Percentiles rank a stretch among this genome's conserved stretches.
phyloP scores from a whole-genome alignment of 2,113 vertebrate species.

The Phylloscopus trochilus region DNA sequence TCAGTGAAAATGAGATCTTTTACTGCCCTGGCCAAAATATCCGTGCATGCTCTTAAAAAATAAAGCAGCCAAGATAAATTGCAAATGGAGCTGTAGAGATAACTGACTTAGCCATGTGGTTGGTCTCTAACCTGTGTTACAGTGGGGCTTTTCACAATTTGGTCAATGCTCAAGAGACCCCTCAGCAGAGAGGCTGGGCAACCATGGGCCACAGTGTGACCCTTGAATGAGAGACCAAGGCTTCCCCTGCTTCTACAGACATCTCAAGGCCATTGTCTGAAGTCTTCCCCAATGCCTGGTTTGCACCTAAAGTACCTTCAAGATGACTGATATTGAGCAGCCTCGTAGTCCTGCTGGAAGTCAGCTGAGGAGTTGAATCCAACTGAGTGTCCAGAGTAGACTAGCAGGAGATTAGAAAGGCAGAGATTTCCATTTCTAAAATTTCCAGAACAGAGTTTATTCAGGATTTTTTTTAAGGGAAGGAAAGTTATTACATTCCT shows the following conservation, averaged over 20 bases:
- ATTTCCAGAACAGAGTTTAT: background rate
- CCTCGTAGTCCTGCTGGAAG: background rate
- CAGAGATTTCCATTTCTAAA: background rate
- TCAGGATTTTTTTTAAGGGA: background rate
- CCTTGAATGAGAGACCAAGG: accelerated
- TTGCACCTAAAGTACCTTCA: background rate
- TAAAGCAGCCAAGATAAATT: background rate
- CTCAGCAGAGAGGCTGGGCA: background rate
- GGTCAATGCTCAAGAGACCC: background rate
- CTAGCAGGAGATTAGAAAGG: background rate
- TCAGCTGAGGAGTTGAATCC: background rate
- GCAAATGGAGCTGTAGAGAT: background rate
- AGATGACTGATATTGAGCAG: background rate
- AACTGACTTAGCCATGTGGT: background rate
- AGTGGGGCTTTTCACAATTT: background rate
- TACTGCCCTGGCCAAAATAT: background rate
- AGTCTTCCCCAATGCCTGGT: background rate
- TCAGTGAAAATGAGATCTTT: background rate
- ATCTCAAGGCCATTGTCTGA: background rate
- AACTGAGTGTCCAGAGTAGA: background rate
- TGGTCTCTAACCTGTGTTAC: background rate
- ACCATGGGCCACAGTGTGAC: background rate
- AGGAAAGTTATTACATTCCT: background rate
- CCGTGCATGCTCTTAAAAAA: background rate
- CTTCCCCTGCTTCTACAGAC: background rate